Evolutionary conservation across 2,113 vertebrate species (phyloP).

Genomic region (Grus americana): DNA sequence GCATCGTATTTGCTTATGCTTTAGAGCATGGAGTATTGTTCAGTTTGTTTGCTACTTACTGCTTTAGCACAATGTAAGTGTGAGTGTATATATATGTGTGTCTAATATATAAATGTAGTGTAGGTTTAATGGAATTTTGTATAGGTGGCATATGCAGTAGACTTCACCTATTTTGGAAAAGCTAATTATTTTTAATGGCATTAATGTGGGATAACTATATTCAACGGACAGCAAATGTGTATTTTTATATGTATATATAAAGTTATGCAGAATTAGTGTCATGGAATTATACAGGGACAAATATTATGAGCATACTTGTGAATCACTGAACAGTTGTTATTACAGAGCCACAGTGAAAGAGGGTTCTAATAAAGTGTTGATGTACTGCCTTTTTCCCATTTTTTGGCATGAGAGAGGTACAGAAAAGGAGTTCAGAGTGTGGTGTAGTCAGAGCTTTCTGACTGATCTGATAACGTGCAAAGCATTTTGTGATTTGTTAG

Average conservation of each 20-base stretch:
- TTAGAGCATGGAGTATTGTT: neutral
- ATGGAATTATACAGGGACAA: neutral
- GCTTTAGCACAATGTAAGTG: neutral
- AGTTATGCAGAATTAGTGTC: neutral
- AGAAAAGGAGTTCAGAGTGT: neutral
- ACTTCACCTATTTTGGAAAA: neutral
- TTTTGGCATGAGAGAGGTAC: rapidly evolving
- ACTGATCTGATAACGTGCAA: neutral
- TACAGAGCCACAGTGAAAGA: neutral
- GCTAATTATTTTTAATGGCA: neutral
- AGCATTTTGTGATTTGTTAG: neutral
- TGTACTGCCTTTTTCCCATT: neutral
- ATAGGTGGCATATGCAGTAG: neutral
- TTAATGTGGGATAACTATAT: neutral
- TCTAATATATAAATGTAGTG: neutral
- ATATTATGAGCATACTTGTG: neutral
- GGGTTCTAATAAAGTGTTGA: neutral
- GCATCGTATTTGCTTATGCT: neutral
- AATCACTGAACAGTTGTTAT: neutral
- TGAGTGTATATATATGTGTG: neutral
- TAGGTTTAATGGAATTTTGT: neutral
- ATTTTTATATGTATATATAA: neutral
- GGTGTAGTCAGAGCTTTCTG: neutral
- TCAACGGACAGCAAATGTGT: neutral
- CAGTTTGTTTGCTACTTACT: neutral